Conservation (phyloP, 2,113 vertebrate species). For the Phaetusa simplex region DNA sequence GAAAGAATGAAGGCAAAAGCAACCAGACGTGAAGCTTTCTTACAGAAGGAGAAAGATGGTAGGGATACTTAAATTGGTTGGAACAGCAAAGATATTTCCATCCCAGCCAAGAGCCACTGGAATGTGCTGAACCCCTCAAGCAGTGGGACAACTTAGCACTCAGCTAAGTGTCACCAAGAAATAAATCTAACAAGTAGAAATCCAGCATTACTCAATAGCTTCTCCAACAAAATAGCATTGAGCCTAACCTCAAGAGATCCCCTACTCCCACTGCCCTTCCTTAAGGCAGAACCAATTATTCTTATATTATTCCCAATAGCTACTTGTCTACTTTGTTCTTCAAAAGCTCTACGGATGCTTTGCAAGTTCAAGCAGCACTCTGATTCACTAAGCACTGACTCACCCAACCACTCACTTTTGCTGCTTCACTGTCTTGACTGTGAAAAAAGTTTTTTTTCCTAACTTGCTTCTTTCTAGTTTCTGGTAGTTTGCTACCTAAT, state of each 20-base stretch:
- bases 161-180: neutral
- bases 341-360: neutral
- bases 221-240: neutral
- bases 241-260: slow-evolving; percentile 13
- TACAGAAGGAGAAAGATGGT: neutral
- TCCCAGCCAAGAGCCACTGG: neutral
- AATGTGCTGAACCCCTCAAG: neutral
- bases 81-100: neutral
- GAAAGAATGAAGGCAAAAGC: neutral
- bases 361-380: neutral
- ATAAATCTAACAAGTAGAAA: slow-evolving; percentile 24
- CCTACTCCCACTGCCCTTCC: neutral
- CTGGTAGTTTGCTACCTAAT: neutral
- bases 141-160: neutral
- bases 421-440: neutral
- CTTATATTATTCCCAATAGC: neutral
- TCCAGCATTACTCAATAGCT: slow-evolving; percentile 12
- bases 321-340: slow-evolving; percentile 13
- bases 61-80: neutral
- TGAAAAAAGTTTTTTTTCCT: neutral
- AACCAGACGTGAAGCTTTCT: neutral
- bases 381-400: slow-evolving; percentile 5
- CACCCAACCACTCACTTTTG: neutral
- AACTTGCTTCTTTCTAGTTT: neutral
- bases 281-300: neutral